Percentiles rank a stretch among this genome's conserved stretches.
Evolutionary conservation across 2,113 vertebrate species (phyloP).

Genomic region (Arenaria interpres): DNA sequence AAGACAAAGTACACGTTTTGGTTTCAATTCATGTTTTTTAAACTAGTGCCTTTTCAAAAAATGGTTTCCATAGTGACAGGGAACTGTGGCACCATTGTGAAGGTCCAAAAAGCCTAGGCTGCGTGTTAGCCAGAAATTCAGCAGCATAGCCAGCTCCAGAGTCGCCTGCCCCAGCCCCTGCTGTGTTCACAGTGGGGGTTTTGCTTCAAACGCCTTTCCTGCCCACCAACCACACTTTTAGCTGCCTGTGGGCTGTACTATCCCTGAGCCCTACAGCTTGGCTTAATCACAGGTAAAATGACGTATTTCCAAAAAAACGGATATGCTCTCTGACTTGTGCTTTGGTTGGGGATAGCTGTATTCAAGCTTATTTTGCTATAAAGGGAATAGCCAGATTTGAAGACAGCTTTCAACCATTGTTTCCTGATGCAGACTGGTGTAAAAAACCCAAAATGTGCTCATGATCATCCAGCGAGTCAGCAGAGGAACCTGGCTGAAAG

Average conservation of each 20-base stretch:
- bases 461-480: rapidly evolving
- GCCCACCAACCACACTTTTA: not conserved
- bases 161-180: not conserved
- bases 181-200: not conserved
- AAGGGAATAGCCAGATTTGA: not conserved
- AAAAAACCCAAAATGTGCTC: not conserved
- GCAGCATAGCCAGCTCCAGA: not conserved
- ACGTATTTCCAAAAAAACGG: not conserved
- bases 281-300: not conserved
- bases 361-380: not conserved
- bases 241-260: not conserved
- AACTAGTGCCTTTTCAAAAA: conserved; percentile 25
- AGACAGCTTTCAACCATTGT: not conserved
- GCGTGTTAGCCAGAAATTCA: conserved; percentile 8
- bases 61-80: conserved; percentile 51
- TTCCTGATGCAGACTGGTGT: not conserved
- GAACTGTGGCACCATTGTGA: conserved; percentile 64
- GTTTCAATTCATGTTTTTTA: conserved; percentile 46
- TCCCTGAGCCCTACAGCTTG: not conserved
- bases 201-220: not conserved
- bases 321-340: not conserved
- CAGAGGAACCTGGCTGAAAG: not conserved
- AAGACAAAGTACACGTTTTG: not conserved
- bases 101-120: not conserved
- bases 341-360: not conserved